Percentiles rank a stretch among this genome's conserved stretches.
Conservation (phyloP, 2,888 invertebrate genomes). For the Drosophila robusta region DNA sequence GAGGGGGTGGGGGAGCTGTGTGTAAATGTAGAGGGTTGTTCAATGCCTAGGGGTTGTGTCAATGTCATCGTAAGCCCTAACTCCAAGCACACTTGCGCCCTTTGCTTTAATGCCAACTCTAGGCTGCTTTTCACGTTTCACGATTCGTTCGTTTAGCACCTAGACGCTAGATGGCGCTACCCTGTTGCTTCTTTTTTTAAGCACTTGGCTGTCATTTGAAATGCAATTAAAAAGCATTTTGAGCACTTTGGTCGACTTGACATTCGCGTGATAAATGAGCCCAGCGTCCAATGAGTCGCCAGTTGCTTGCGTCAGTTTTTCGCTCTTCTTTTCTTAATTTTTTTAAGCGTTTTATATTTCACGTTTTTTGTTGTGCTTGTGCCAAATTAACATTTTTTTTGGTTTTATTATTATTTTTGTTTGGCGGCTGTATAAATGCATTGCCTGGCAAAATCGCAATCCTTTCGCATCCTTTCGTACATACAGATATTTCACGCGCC, state of each 20-base stretch:
- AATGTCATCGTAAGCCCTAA: constrained; percentile 61
- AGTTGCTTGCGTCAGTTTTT: constrained; percentile 13
- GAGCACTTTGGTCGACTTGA: constrained; percentile 72
- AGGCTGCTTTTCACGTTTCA: constrained; percentile 3
- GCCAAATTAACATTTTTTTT: constrained; percentile 52
- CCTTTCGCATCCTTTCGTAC: constrained; percentile 47
- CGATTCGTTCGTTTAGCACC: constrained; percentile 65
- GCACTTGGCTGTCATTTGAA: constrained; percentile 54
- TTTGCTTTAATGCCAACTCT: background rate
- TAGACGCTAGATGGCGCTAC: constrained; percentile 42
- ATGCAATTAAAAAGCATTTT: constrained; percentile 79
- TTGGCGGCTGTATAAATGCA: constrained; percentile 49
- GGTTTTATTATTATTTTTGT: constrained; percentile 21
- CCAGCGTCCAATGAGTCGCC: constrained; percentile 61
- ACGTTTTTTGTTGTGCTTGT: constrained; percentile 21
- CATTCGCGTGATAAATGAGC: constrained; percentile 73
- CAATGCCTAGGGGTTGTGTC: constrained; percentile 70
- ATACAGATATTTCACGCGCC: constrained; percentile 71
- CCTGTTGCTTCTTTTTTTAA: constrained; percentile 1
- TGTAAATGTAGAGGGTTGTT: constrained; percentile 37
- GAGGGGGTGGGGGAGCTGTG: constrained; percentile 1
- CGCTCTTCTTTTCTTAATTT: background rate
- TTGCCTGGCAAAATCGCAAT: constrained; percentile 69
- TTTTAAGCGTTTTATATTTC: constrained; percentile 11
- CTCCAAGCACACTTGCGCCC: constrained; percentile 2